Percentiles rank a stretch among this genome's conserved stretches.
Evolutionary conservation across 2,113 vertebrate genomes (phyloP).

Genomic region (Origma solitaria): DNA sequence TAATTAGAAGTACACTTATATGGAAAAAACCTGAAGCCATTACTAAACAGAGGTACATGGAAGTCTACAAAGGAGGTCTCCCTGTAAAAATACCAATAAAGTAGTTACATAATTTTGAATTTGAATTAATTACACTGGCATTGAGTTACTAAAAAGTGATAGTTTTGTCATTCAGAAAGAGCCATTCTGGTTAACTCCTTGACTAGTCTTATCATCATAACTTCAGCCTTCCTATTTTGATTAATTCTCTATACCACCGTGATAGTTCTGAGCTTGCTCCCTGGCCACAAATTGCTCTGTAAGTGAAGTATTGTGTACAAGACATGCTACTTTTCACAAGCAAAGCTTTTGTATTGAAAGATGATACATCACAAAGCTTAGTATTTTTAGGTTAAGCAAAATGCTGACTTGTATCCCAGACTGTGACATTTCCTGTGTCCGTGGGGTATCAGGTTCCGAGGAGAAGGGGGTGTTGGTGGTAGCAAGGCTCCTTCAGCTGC

Average conservation of each 20-base stretch:
- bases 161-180: not conserved
- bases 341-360: not conserved
- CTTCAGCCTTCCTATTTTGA: not conserved
- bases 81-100: not conserved
- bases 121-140: not conserved
- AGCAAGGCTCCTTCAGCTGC: conserved; percentile 81
- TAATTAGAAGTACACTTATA: not conserved
- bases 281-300: not conserved
- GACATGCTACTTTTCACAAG: not conserved
- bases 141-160: not conserved
- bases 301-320: not conserved
- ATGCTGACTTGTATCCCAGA: conserved; percentile 93
- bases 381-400: not conserved
- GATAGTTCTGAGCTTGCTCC: not conserved
- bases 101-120: not conserved
- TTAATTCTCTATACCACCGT: not conserved
- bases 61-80: not conserved
- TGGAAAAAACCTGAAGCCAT: not conserved
- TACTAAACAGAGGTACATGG: not conserved
- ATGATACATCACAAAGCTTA: not conserved
- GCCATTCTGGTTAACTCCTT: not conserved
- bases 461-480: conserved; percentile 89
- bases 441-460: conserved; percentile 88
- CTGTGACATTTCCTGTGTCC: conserved; percentile 98
- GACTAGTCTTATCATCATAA: not conserved